A percentile compares a stretch with the other conserved stretches of the same genome.
Conservation (phyloP, 2,888 invertebrate species). For the Caenorhabditis wallacei region DNA sequence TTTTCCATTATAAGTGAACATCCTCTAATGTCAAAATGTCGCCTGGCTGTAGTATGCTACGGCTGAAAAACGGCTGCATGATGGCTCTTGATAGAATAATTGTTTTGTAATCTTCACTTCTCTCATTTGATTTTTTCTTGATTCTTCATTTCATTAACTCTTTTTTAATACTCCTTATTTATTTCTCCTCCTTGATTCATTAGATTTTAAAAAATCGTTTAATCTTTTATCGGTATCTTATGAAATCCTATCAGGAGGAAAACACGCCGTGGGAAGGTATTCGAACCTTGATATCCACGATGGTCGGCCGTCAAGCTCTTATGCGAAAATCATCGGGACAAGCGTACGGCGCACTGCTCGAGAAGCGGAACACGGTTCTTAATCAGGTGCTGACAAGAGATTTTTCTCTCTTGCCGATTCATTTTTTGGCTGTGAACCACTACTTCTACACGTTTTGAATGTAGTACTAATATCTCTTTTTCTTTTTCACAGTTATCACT, state of each 20-base stretch:
- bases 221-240: conserved; percentile 9
- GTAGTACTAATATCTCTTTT: conserved; percentile 63
- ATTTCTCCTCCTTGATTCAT: conserved; percentile 6
- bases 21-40: background rate
- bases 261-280: conserved; percentile 81
- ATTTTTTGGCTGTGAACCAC: conserved; percentile 56
- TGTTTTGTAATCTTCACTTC: conserved; percentile 12
- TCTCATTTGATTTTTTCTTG: background rate
- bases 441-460: conserved; percentile 65
- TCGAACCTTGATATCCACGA: conserved; percentile 80
- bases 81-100: conserved; percentile 11
- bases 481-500: conserved; percentile 31
- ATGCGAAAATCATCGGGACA: conserved; percentile 81
- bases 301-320: conserved; percentile 80
- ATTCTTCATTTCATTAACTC: conserved; percentile 10
- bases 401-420: conserved; percentile 33
- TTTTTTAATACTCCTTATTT: no score
- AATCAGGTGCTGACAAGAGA: conserved; percentile 77
- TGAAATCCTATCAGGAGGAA: conserved; percentile 74
- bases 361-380: conserved; percentile 75
- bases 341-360: conserved; percentile 78
- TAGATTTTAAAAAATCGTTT: conserved; percentile 2
- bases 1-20: background rate
- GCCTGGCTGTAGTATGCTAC: conserved; percentile 51
- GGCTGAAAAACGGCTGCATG: conserved; percentile 44